phyloP scores from a whole-genome alignment of 2,113 vertebrate species.

The Nipponia nippon region DNA sequence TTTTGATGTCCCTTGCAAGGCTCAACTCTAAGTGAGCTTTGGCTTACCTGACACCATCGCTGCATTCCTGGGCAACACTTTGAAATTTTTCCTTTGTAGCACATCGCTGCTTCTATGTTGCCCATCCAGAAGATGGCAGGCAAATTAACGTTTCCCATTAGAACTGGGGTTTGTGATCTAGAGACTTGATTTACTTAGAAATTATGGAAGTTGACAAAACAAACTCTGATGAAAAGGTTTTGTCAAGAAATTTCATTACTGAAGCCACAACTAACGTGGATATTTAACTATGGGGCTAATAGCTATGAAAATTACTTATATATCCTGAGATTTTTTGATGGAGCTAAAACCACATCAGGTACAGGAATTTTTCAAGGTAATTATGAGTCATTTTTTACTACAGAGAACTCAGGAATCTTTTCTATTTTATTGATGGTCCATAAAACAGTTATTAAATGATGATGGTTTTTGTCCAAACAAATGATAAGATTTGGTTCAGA shows the following conservation, averaged over 20 bases:
- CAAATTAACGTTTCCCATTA: not conserved
- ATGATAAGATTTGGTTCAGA: not conserved
- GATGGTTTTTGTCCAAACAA: not conserved
- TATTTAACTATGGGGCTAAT: not conserved
- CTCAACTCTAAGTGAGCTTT: not conserved
- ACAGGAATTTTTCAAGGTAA: not conserved
- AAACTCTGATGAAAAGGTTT: not conserved
- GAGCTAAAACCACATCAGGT: not conserved
- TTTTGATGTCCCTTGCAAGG: not conserved
- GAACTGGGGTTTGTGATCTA: not conserved
- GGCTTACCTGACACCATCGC: not conserved
- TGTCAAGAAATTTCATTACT: not conserved
- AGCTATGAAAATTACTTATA: not conserved
- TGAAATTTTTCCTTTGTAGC: not conserved
- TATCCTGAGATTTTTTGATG: not conserved
- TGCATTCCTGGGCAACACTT: not conserved
- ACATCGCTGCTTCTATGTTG: not conserved
- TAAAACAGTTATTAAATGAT: not conserved
- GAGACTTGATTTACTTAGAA: not conserved
- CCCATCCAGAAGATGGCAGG: not conserved
- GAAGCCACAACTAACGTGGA: not conserved
- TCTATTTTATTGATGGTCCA: not conserved
- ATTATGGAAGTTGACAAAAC: not conserved
- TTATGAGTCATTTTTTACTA: not conserved
- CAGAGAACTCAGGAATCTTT: not conserved